Percentiles rank a stretch among this genome's conserved stretches.
phyloP scores from a whole-genome alignment of 2,888 invertebrate species.

The Endotricha flammealis region DNA sequence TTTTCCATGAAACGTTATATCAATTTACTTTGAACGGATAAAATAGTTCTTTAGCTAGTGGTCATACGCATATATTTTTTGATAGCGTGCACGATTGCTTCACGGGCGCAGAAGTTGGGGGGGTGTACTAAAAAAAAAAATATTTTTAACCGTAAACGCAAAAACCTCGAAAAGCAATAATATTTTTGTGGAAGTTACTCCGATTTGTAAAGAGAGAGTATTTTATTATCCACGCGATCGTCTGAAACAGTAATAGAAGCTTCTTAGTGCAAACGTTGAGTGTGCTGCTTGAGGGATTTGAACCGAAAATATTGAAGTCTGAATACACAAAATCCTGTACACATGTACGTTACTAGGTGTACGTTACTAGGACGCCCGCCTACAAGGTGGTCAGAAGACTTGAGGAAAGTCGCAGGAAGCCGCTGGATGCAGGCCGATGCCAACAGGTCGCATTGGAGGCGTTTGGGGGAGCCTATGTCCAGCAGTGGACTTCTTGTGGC shows the following conservation, averaged over 20 bases:
- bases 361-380: too few relatives aligned
- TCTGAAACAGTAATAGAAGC: constrained; percentile 58
- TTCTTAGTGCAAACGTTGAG: constrained; percentile 53
- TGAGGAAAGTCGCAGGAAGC: too few relatives aligned
- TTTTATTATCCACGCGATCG: constrained; percentile 67
- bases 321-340: too few relatives aligned
- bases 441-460: too few relatives aligned
- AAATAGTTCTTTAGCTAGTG: constrained; percentile 75
- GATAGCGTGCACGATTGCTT: constrained; percentile 74
- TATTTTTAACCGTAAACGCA: constrained; percentile 65
- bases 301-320: neutral
- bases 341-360: too few relatives aligned
- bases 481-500: too few relatives aligned
- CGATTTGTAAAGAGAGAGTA: constrained; percentile 58
- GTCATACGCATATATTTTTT: constrained; percentile 74
- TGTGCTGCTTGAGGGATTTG: constrained; percentile 38
- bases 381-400: too few relatives aligned
- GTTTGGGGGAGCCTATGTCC: too few relatives aligned
- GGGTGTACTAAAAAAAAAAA: constrained; percentile 38
- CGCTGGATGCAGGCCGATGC: too few relatives aligned
- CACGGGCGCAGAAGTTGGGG: constrained; percentile 46
- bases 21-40: constrained; percentile 48
- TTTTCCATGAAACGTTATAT: constrained; percentile 68
- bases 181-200: constrained; percentile 69
- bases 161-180: constrained; percentile 72